phyloP scores from a whole-genome alignment of 2,797 vertebrate genomes.

The Lithobates pipiens region DNA sequence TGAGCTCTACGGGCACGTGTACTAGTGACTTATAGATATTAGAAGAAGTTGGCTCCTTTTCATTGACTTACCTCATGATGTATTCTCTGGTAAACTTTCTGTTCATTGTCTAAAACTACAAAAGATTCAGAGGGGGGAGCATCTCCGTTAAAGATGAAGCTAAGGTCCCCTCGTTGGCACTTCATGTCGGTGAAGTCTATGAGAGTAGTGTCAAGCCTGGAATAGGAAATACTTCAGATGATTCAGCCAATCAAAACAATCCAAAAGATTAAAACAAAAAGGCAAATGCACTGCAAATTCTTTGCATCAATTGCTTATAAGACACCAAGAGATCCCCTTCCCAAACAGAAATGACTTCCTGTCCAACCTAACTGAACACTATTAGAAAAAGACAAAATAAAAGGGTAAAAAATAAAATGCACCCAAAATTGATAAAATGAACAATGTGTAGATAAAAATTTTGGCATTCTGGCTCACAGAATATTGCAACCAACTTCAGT shows the following conservation, averaged over 20 bases:
- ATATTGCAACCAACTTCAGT: too few species aligned
- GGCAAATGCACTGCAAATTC: too few species aligned
- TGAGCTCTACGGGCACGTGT: too few species aligned
- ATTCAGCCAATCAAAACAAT: background rate
- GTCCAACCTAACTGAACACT: too few species aligned
- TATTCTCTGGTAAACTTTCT: constrained; percentile 98
- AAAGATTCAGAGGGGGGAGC: constrained; percentile 94
- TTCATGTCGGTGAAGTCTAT: constrained; percentile 99
- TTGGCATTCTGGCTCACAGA: too few species aligned
- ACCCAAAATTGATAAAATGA: too few species aligned
- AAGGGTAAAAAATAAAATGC: too few species aligned
- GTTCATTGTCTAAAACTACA: constrained; percentile 97
- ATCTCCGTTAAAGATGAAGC: constrained; percentile 97
- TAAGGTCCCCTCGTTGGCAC: constrained; percentile 97
- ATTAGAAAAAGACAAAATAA: too few species aligned
- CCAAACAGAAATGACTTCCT: too few species aligned
- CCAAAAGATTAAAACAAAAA: background rate
- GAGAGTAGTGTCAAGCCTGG: constrained; percentile 96
- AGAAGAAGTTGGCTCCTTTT: background rate
- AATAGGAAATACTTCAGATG: background rate
- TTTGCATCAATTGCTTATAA: too few species aligned
- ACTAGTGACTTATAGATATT: background rate
- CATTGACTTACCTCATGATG: constrained; percentile 87
- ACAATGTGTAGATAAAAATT: too few species aligned
- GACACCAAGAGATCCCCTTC: too few species aligned